Percentiles rank a stretch among this genome's conserved stretches.
These are phyloP conservation scores for Carcina quercana DNA, from an alignment of 2,888 invertebrate species.

Conservation along the genomic window DNA sequence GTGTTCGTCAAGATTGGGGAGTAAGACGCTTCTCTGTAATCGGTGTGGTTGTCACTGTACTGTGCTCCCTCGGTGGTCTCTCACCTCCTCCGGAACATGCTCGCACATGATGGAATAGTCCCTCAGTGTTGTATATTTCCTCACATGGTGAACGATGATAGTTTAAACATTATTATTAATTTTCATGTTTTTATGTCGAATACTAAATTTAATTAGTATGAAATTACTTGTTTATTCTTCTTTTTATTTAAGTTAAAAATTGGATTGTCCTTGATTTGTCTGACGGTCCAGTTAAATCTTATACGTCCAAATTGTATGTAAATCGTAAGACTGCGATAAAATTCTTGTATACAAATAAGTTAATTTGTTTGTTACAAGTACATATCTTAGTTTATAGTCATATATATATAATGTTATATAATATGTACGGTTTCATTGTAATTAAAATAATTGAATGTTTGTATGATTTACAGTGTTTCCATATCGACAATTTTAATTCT, in stretches of 20 bases:
- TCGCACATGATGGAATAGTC: too few species aligned
- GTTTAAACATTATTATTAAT: too few species aligned
- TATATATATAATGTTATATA: constrained; percentile 28
- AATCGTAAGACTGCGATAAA: constrained; percentile 21
- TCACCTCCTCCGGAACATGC: too few species aligned
- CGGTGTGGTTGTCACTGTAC: constrained; percentile 3
- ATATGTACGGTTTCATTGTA: constrained; percentile 38
- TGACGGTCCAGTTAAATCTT: constrained; percentile 3
- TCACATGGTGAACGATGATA: too few species aligned
- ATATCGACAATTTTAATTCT: constrained; percentile 37
- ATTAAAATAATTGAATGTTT: constrained; percentile 36
- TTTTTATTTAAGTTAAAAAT: constrained; percentile 1
- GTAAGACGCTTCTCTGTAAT: too few species aligned
- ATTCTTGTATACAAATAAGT: constrained; percentile 35
- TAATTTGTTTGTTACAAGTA: constrained; percentile 26
- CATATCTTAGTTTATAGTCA: constrained; percentile 31
- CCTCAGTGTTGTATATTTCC: too few species aligned
- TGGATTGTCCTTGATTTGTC: neutral
- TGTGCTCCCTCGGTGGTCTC: neutral
- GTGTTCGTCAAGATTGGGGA: constrained; percentile 88
- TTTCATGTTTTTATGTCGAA: too few species aligned
- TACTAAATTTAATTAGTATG: too few species aligned
- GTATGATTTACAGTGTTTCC: constrained; percentile 66
- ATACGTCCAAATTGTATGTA: constrained; percentile 12
- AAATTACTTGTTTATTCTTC: too few species aligned